A percentile compares a stretch with the other conserved stretches of the same genome.
Evolutionary conservation across 1,140 invertebrate species (phyloP).

Genomic region (Drosophila guanche): DNA sequence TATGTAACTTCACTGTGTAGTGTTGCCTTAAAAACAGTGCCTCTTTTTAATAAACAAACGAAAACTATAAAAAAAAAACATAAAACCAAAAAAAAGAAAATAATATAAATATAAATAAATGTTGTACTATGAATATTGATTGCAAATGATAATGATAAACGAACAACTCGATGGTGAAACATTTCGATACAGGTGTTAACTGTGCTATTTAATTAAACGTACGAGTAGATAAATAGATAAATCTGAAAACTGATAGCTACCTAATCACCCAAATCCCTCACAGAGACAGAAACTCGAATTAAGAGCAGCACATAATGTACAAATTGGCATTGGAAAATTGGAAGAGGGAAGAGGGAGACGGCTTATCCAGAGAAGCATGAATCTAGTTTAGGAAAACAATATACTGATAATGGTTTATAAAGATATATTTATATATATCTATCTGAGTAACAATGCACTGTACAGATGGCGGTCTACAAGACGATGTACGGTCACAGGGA

Average conservation of each 20-base stretch:
- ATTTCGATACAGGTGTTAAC: constrained; percentile 80
- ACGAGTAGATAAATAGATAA: constrained; percentile 62
- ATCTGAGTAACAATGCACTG: constrained; percentile 23
- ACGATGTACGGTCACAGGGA: constrained; percentile 55
- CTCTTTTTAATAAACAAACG: constrained; percentile 77
- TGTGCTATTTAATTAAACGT: constrained; percentile 74
- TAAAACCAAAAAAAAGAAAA: constrained; percentile 1
- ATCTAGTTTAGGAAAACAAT: constrained; percentile 35
- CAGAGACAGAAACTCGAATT: constrained; percentile 29
- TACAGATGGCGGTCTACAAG: constrained; percentile 46
- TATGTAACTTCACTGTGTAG: constrained; percentile 83
- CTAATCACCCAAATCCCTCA: constrained; percentile 34
- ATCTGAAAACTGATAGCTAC: constrained; percentile 34
- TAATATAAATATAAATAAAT: constrained; percentile 38
- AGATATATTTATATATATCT: constrained; percentile 6
- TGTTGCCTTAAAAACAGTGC: constrained; percentile 84
- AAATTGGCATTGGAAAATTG: constrained; percentile 49
- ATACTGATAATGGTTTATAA: constrained; percentile 11
- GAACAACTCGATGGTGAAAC: constrained; percentile 75
- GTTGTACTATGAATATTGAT: constrained; percentile 40
- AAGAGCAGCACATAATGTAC: constrained; percentile 71
- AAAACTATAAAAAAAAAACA: constrained; percentile 2
- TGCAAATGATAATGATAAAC: constrained; percentile 53
- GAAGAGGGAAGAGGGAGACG: background rate
- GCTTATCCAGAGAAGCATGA: constrained; percentile 18